phyloP scores from a whole-genome alignment of 2,113 vertebrate genomes.

The Antechinus flavipes region DNA sequence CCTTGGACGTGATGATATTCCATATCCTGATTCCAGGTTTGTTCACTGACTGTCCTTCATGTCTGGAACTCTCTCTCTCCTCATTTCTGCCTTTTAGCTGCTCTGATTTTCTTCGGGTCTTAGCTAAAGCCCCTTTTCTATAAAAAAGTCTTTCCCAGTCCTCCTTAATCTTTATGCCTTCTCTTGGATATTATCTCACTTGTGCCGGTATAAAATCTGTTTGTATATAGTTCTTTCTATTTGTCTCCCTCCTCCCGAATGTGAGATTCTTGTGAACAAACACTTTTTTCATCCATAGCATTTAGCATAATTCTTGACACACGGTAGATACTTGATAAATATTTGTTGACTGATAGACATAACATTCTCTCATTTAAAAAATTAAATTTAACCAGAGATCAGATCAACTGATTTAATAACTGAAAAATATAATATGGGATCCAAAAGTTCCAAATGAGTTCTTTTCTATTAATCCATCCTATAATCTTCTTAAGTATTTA shows the following conservation, averaged over 20 bases:
- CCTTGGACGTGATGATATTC: not conserved
- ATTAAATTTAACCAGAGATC: not conserved
- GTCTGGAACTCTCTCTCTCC: not conserved
- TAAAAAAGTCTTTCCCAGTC: not conserved
- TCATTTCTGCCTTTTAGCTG: not conserved
- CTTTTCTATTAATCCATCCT: not conserved
- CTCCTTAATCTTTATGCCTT: not conserved
- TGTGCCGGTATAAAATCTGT: not conserved
- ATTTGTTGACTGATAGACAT: not conserved
- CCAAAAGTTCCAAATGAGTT: not conserved
- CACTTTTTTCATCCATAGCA: not conserved
- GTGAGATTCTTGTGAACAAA: not conserved
- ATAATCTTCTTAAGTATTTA: not conserved
- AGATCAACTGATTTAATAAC: not conserved
- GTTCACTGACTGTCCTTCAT: not conserved
- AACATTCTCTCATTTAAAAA: not conserved
- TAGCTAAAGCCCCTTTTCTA: not conserved
- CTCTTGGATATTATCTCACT: not conserved
- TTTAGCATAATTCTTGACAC: not conserved
- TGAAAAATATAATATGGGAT: not conserved
- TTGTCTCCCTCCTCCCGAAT: not conserved
- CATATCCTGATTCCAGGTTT: not conserved
- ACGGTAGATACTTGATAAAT: not conserved
- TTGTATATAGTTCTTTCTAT: not conserved
- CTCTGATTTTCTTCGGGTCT: not conserved